A percentile compares a stretch with the other conserved stretches of the same genome.
Conservation (phyloP, 2,888 invertebrate genomes). For the Acanthosoma haemorrhoidale region DNA sequence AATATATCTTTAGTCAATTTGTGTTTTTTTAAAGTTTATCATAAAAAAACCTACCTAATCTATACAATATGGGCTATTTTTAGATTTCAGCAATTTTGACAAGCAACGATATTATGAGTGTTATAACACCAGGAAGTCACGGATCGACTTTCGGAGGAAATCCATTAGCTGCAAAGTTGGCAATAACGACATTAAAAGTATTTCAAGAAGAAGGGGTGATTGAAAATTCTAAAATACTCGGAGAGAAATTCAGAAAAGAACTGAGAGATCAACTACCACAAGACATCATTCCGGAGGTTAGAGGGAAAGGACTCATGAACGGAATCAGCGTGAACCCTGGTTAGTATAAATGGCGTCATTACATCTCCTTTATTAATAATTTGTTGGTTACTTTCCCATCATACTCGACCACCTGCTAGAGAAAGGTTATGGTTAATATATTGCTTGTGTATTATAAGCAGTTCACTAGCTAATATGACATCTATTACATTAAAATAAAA, state of each 20-base stretch:
- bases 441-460: background rate
- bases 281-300: slow-evolving; percentile 63
- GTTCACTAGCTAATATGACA: no score
- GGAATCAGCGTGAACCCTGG: slow-evolving; percentile 77
- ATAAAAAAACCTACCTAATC: no score
- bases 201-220: slow-evolving; percentile 77
- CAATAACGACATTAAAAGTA: slow-evolving; percentile 78
- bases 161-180: slow-evolving; percentile 81
- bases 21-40: no score
- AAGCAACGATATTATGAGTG: slow-evolving; percentile 75
- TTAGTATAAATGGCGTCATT: slow-evolving; percentile 44
- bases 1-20: no score
- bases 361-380: no score
- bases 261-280: slow-evolving; percentile 60
- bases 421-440: no score
- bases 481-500: no score
- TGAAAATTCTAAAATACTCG: slow-evolving; percentile 75
- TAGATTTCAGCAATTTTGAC: slow-evolving; percentile 57
- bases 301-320: slow-evolving; percentile 86
- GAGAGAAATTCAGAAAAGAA: slow-evolving; percentile 63
- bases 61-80: no score
- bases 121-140: slow-evolving; percentile 85
- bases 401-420: no score
- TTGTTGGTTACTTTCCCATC: no score
- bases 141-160: slow-evolving; percentile 96